Conservation (phyloP, 1,140 invertebrate genomes). For the Formica selysi region DNA sequence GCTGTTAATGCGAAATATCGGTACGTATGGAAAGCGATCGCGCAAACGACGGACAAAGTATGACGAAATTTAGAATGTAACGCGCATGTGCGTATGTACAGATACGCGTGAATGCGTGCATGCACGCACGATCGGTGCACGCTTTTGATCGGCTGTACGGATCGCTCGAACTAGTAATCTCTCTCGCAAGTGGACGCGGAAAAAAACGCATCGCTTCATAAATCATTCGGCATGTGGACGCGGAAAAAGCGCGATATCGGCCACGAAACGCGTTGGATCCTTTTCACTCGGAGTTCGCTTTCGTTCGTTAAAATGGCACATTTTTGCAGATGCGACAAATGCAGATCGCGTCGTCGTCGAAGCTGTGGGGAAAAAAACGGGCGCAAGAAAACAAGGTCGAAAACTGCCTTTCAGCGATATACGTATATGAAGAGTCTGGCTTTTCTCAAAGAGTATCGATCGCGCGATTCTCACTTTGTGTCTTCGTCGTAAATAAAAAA, state of each 20-base stretch:
- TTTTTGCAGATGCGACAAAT: constrained; percentile 31
- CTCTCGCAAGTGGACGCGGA: constrained; percentile 23
- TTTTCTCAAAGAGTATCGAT: constrained; percentile 18
- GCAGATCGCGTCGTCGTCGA: neutral
- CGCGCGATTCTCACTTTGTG: neutral
- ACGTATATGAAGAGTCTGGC: no score
- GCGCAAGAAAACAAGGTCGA: neutral
- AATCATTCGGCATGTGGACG: constrained; percentile 35
- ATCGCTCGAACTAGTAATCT: constrained; percentile 32
- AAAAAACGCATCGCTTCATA: constrained; percentile 50
- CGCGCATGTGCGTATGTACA: neutral
- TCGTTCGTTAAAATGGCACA: constrained; percentile 48
- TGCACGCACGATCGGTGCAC: neutral
- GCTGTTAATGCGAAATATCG: constrained; percentile 6
- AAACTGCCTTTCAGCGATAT: constrained; percentile 7
- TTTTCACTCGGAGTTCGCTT: neutral
- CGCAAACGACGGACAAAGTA: neutral
- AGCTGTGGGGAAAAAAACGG: neutral
- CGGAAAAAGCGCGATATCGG: neutral
- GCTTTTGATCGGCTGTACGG: constrained; percentile 26
- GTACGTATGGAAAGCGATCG: neutral
- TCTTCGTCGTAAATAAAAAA: constrained; percentile 7
- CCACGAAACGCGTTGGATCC: neutral
- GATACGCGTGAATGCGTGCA: neutral
- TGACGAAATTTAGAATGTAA: constrained; percentile 37